These are phyloP conservation scores for Rhingia rostrata DNA, from an alignment of 2,888 invertebrate genomes.

Conservation along the genomic window DNA sequence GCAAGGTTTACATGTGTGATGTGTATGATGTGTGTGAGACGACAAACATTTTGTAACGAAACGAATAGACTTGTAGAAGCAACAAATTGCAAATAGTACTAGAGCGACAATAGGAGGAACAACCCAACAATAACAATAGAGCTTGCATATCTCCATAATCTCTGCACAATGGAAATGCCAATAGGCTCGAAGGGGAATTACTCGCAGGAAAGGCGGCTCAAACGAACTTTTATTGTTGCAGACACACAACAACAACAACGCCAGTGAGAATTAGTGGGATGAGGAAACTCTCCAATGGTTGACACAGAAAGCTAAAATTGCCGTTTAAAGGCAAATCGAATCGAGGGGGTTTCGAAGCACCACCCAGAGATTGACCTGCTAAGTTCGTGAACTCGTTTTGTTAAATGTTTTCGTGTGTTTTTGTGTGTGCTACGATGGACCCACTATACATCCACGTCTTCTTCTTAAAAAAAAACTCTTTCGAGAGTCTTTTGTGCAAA, in stretches of 20 bases:
- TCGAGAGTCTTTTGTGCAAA: constrained; percentile 21
- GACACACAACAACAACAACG: constrained; percentile 5
- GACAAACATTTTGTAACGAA: constrained; percentile 26
- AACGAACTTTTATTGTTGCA: constrained; percentile 46
- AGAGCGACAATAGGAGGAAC: constrained; percentile 2
- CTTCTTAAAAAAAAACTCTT: constrained; percentile 1
- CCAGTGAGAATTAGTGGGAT: neutral
- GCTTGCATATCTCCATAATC: constrained; percentile 59
- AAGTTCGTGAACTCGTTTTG: constrained; percentile 64
- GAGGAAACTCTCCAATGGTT: constrained; percentile 24
- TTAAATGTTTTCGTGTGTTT: constrained; percentile 26
- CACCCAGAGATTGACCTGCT: constrained; percentile 46
- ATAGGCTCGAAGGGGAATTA: constrained; percentile 48
- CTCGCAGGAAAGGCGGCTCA: constrained; percentile 17
- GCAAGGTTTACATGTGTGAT: constrained; percentile 3
- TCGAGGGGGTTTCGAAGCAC: neutral
- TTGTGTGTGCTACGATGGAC: neutral
- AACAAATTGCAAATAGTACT: constrained; percentile 36
- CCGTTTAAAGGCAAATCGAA: constrained; percentile 1
- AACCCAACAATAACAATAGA: constrained; percentile 33
- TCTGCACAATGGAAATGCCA: constrained; percentile 45
- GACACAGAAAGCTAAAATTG: constrained; percentile 43
- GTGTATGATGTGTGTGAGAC: constrained; percentile 11
- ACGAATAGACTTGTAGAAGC: constrained; percentile 11
- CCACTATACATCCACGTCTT: neutral